phyloP scores from a whole-genome alignment of 2,888 invertebrate species.

The Mactromeris polynyma region DNA sequence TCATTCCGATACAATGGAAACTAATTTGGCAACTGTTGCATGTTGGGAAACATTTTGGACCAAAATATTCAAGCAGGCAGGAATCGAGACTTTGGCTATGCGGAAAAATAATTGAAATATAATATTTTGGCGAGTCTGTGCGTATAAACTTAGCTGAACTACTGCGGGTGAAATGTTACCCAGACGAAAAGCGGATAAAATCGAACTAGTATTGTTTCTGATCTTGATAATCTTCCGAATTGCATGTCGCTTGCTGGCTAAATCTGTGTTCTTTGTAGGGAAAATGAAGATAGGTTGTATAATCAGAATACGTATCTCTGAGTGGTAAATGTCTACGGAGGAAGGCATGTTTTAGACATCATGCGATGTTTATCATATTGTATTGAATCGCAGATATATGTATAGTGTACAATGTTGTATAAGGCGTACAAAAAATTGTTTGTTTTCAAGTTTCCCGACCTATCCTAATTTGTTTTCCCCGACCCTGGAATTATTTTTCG shows the following conservation, averaged over 20 bases:
- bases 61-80: neutral
- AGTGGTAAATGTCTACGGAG: neutral
- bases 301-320: neutral
- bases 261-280: neutral
- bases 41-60: neutral
- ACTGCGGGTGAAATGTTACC: neutral
- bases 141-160: neutral
- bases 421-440: too few species aligned
- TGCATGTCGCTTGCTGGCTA: neutral
- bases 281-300: neutral
- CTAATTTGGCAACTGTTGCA: constrained; percentile 19
- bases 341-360: neutral
- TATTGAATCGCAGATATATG: neutral
- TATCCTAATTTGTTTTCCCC: too few species aligned
- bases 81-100: neutral
- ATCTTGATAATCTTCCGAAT: neutral
- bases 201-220: neutral
- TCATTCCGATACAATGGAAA: neutral
- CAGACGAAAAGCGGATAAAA: neutral
- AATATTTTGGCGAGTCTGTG: constrained; percentile 8
- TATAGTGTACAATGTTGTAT: neutral
- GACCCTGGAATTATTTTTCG: too few species aligned
- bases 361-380: neutral
- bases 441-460: too few species aligned
- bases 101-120: constrained; percentile 20